Evolutionary conservation across 2,113 vertebrate species (phyloP).

Genomic region (Bostrychus sinensis): DNA sequence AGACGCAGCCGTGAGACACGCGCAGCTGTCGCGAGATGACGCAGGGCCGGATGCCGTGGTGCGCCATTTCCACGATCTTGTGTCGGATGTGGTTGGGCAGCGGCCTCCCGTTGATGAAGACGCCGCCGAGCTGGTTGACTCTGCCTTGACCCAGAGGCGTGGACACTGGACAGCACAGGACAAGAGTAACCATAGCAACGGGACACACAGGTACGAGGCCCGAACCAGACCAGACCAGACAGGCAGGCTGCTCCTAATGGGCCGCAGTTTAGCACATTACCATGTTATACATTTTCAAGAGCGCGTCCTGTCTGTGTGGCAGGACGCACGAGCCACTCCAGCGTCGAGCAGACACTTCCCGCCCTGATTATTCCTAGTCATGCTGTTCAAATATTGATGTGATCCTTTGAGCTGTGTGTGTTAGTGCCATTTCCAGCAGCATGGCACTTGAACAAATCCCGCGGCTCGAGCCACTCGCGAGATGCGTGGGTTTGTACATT

Average conservation of each 20-base stretch:
- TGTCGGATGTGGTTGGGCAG: conserved; percentile 98
- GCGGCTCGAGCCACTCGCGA: conserved; percentile 82
- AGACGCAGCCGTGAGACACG: conserved; percentile 97
- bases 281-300: conserved; percentile 57
- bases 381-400: conserved; percentile 99
- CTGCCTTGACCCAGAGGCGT: conserved; percentile 98
- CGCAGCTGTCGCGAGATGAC: conserved; percentile 97
- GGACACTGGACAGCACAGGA: conserved; percentile 83
- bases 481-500: conserved; percentile 81
- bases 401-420: conserved; percentile 94
- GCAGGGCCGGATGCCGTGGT: conserved; percentile 97
- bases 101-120: conserved; percentile 98
- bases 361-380: conserved; percentile 98
- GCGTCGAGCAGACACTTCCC: conserved; percentile 82
- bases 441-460: conserved; percentile 89
- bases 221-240: neutral
- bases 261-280: conserved; percentile 53
- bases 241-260: conserved; percentile 48
- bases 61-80: conserved; percentile 99
- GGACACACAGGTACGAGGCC: conserved; percentile 4
- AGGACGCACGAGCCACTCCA: conserved; percentile 82
- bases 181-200: conserved; percentile 27
- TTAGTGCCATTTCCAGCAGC: conserved; percentile 85
- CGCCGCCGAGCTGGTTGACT: conserved; percentile 97
- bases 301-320: conserved; percentile 59